Evolutionary conservation across 2,797 vertebrate species (phyloP).

Genomic region (Cephalopachus bancanus): DNA sequence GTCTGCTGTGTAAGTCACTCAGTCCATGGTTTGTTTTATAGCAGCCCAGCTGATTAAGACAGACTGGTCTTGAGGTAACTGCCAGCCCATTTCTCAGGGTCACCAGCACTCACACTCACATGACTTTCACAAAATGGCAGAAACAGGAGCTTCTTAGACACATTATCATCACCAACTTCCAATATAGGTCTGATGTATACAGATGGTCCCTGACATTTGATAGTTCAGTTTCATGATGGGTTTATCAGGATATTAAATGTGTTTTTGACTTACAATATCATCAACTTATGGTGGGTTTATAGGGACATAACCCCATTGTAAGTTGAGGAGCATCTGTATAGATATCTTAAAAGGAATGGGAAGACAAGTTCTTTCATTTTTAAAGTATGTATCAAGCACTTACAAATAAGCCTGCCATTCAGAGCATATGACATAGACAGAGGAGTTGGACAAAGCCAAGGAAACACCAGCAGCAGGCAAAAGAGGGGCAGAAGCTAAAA

Average conservation of each 20-base stretch:
- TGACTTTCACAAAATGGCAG: not conserved
- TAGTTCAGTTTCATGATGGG: not conserved
- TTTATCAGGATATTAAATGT: not conserved
- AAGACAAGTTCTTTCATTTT: not conserved
- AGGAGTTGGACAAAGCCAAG: not conserved
- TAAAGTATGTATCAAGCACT: not conserved
- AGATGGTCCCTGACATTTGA: not conserved
- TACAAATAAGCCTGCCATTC: not conserved
- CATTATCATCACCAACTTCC: not conserved
- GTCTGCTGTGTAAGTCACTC: not conserved
- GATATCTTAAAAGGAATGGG: not conserved
- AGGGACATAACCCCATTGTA: not conserved
- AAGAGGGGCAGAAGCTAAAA: not conserved
- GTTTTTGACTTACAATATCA: not conserved
- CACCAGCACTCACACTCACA: not conserved
- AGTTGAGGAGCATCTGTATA: not conserved
- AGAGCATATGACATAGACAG: not conserved
- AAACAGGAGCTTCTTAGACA: slow-evolving; percentile 56
- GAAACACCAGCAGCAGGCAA: not conserved
- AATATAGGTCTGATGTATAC: not conserved
- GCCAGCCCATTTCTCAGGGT: not conserved
- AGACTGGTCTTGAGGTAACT: not conserved
- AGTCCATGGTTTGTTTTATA: not conserved
- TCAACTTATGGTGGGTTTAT: not conserved
- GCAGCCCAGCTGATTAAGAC: not conserved